Conservation (phyloP, 2,888 invertebrate species). For the Ophioninae sp. region DNA sequence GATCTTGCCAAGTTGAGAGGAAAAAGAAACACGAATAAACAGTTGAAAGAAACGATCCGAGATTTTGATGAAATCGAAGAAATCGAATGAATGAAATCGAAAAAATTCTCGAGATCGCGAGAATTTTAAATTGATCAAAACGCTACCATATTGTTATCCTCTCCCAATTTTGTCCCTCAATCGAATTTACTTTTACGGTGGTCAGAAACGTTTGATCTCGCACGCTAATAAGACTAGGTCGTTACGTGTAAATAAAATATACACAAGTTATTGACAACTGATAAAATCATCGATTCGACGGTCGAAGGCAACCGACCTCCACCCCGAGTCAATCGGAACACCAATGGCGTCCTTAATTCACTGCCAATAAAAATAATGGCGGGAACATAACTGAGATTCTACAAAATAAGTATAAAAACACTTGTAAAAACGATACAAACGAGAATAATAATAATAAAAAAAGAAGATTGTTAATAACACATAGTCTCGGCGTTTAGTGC, state of each 20-base stretch:
- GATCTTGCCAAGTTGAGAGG: conserved; percentile 45
- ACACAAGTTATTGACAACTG: conserved; percentile 3
- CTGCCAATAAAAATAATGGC: neutral
- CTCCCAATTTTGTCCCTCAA: neutral
- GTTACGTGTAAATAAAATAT: conserved; percentile 21
- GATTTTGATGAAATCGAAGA: conserved; percentile 17
- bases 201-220: neutral
- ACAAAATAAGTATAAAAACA: conserved; percentile 22
- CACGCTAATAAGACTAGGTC: conserved; percentile 37
- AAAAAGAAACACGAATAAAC: conserved; percentile 25
- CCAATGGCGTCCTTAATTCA: neutral
- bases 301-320: neutral
- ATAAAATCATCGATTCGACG: neutral
- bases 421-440: conserved; percentile 33
- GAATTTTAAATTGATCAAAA: neutral
- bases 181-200: neutral
- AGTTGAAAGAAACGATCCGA: neutral
- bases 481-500: neutral
- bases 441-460: conserved; percentile 11
- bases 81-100: neutral
- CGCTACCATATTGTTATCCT: neutral
- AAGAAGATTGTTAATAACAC: neutral
- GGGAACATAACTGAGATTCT: neutral
- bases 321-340: neutral
- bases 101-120: neutral